Percentiles rank a stretch among this genome's conserved stretches.
phyloP scores from a whole-genome alignment of 1,140 invertebrate genomes.

The Drosophila sucinea region DNA sequence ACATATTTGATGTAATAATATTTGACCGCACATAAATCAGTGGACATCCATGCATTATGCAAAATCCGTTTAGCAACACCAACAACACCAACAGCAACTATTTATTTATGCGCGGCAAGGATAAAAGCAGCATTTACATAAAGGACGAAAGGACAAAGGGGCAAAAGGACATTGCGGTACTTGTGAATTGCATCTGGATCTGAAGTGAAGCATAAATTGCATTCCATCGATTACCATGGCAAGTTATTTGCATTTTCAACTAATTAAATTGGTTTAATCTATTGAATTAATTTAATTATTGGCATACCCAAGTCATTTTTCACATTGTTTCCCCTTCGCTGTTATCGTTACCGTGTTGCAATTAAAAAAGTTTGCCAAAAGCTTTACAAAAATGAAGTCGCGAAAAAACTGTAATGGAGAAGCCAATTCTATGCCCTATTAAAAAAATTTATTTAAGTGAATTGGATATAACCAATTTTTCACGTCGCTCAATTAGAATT shows the following conservation, averaged over 20 bases:
- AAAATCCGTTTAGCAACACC: conserved; percentile 38
- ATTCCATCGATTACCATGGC: not conserved
- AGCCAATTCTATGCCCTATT: conserved; percentile 3
- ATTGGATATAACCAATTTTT: too few relatives aligned
- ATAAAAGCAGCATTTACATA: conserved; percentile 6
- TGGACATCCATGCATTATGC: conserved; percentile 40
- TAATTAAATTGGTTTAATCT: conserved; percentile 58
- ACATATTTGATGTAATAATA: conserved; percentile 46
- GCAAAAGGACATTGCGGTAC: not conserved
- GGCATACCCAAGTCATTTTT: conserved; percentile 37
- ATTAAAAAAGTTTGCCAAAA: conserved; percentile 44
- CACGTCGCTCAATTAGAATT: too few relatives aligned
- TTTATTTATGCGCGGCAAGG: conserved; percentile 36
- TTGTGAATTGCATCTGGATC: conserved; percentile 2
- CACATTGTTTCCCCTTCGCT: not conserved
- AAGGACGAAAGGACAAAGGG: not conserved
- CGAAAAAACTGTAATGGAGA: not conserved
- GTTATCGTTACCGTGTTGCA: not conserved
- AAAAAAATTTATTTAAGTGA: too few relatives aligned
- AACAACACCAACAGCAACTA: conserved; percentile 29
- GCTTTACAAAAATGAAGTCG: conserved; percentile 1
- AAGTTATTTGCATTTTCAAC: conserved; percentile 20
- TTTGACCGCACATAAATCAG: conserved; percentile 44
- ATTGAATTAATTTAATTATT: conserved; percentile 47
- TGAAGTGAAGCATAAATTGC: conserved; percentile 15